Conservation (phyloP, 2,113 vertebrate species). For the Riparia riparia region DNA sequence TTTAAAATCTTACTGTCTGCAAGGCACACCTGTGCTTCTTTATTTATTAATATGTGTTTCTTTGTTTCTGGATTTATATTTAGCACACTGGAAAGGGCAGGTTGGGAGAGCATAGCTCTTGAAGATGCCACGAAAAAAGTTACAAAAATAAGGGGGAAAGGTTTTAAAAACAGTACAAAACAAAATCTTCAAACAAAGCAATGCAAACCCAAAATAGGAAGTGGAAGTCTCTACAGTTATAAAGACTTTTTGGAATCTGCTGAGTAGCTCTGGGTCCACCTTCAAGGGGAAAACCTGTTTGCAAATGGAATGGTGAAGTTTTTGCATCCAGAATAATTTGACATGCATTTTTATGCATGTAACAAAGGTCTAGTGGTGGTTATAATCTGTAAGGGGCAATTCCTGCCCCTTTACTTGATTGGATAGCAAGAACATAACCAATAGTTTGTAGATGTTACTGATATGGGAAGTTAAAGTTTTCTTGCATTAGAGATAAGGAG, state of each 20-base stretch:
- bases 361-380: not conserved
- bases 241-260: not conserved
- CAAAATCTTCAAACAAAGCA: not conserved
- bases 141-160: not conserved
- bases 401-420: not conserved
- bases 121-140: not conserved
- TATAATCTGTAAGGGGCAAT: not conserved
- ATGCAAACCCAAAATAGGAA: not conserved
- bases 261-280: not conserved
- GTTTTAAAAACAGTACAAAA: not conserved
- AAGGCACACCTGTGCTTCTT: conserved; percentile 64
- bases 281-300: not conserved
- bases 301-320: not conserved
- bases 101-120: not conserved
- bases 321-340: not conserved
- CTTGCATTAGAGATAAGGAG: not conserved
- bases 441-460: conserved; percentile 7
- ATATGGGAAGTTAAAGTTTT: not conserved
- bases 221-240: not conserved
- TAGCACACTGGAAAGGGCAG: conserved; percentile 48
- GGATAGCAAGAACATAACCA: not conserved
- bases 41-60: conserved; percentile 68
- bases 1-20: conserved; percentile 61
- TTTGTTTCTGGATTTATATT: conserved; percentile 62
- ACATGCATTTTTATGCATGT: not conserved